Conservation (phyloP, 2,797 vertebrate species). For the Spea hammondii region DNA sequence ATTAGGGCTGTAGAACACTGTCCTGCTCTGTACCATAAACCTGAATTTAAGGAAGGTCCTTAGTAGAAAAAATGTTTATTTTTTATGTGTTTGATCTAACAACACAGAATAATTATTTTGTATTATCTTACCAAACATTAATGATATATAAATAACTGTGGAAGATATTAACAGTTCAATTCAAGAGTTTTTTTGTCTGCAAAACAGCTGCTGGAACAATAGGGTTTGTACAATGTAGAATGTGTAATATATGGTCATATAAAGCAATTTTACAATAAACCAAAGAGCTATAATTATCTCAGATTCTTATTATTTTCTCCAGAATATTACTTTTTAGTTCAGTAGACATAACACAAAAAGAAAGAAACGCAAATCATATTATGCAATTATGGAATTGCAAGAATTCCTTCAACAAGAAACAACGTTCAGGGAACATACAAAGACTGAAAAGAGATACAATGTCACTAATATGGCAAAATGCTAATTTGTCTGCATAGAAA, state of each 20-base stretch:
- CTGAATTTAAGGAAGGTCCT: no score
- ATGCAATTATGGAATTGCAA: conserved; percentile 1
- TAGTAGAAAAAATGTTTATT: no score
- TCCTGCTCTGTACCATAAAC: no score
- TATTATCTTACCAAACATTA: conserved; percentile 9
- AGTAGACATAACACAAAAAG: no score
- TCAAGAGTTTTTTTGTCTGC: conserved; percentile 9
- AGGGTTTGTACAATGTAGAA: neutral
- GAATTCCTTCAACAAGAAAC: neutral
- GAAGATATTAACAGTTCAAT: conserved; percentile 12
- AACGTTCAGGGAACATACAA: neutral
- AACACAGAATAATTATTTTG: conserved; percentile 1
- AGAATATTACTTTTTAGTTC: no score
- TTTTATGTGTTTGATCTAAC: neutral
- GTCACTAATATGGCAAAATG: conserved; percentile 17
- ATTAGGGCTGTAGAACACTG: no score
- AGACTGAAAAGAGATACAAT: conserved; percentile 20
- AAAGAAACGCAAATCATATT: no score
- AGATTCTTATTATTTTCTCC: neutral
- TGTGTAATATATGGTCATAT: conserved; percentile 14
- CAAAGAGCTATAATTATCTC: conserved; percentile 3
- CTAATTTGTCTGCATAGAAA: conserved; percentile 26
- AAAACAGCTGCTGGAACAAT: conserved; percentile 1
- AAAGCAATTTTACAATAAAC: conserved; percentile 17
- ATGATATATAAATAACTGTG: conserved; percentile 6